Percentiles rank a stretch among this genome's conserved stretches.
Evolutionary conservation across 2,113 vertebrate genomes (phyloP).

Genomic region (Pedionomus torquatus): DNA sequence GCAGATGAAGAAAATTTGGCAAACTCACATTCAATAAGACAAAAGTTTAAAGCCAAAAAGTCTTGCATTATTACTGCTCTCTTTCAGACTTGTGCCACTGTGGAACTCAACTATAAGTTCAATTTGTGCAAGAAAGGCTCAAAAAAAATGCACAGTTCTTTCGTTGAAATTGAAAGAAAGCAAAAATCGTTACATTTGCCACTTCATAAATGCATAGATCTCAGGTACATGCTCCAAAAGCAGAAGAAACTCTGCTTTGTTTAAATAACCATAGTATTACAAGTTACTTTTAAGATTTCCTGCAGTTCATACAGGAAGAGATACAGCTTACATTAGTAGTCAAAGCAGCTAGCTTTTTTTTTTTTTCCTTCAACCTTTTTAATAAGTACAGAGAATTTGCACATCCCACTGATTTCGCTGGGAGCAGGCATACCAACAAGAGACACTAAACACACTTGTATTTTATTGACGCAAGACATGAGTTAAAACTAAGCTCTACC

Average conservation of each 20-base stretch:
- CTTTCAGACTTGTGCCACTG: conserved; percentile 40
- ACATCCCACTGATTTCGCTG: background rate
- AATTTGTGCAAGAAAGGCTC: conserved; percentile 40
- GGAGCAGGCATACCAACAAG: background rate
- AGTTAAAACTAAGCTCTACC: background rate
- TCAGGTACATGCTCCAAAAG: background rate
- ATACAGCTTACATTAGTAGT: background rate
- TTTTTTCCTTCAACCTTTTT: background rate
- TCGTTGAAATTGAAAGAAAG: background rate
- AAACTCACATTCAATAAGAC: conserved; percentile 84
- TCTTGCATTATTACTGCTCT: conserved; percentile 53
- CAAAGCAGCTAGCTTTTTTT: background rate
- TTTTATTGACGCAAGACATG: background rate
- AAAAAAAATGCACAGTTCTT: background rate
- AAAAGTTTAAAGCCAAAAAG: conserved; percentile 56
- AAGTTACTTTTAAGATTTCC: background rate
- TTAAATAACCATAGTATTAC: background rate
- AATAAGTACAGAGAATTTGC: background rate
- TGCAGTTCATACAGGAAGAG: background rate
- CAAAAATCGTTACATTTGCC: background rate
- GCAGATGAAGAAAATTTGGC: conserved; percentile 88
- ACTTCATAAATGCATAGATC: background rate
- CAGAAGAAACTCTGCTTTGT: background rate
- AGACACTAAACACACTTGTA: background rate
- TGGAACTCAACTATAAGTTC: conserved; percentile 68